These are phyloP conservation scores for Delphinus delphis DNA, from an alignment of 2,113 vertebrate species.

Conservation along the genomic window DNA sequence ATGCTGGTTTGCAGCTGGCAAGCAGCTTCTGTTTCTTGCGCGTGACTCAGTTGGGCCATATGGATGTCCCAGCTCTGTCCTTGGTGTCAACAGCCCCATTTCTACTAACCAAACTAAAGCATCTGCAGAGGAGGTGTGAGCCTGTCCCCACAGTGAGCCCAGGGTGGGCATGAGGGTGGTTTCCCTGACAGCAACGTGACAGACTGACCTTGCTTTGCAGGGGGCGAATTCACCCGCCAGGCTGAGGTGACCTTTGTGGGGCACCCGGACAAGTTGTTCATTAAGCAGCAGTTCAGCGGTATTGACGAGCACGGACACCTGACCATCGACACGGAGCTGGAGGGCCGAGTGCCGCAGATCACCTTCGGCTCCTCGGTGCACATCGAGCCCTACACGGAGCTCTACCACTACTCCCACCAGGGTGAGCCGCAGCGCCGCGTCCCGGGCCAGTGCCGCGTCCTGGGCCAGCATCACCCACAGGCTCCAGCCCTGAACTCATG, in stretches of 20 bases:
- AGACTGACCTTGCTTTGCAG: slow-evolving; percentile 78
- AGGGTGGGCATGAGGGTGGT: not conserved
- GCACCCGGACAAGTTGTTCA: slow-evolving; percentile 88
- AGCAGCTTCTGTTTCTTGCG: not conserved
- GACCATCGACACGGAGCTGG: slow-evolving; percentile 91
- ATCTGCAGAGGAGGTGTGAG: not conserved
- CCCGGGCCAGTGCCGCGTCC: too few species aligned
- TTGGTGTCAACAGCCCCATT: not conserved
- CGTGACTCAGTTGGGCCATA: accelerated
- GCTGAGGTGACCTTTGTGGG: slow-evolving; percentile 92
- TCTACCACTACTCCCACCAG: slow-evolving; percentile 90
- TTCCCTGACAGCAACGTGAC: not conserved
- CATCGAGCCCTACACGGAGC: slow-evolving; percentile 91
- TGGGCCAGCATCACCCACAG: too few species aligned
- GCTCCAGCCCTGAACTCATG: not conserved
- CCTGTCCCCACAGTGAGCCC: not conserved
- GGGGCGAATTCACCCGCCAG: slow-evolving; percentile 91
- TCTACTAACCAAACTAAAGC: not conserved
- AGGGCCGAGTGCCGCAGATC: slow-evolving; percentile 90
- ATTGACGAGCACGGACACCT: slow-evolving; percentile 95
- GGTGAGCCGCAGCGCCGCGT: slow-evolving; percentile 76
- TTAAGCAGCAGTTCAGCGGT: slow-evolving; percentile 92
- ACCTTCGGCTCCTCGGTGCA: slow-evolving; percentile 84
- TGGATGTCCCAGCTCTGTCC: not conserved
- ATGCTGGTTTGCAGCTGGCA: not conserved